These are phyloP conservation scores for Scaptomyza graminum DNA, from an alignment of 1,140 invertebrate genomes.

Conservation along the genomic window DNA sequence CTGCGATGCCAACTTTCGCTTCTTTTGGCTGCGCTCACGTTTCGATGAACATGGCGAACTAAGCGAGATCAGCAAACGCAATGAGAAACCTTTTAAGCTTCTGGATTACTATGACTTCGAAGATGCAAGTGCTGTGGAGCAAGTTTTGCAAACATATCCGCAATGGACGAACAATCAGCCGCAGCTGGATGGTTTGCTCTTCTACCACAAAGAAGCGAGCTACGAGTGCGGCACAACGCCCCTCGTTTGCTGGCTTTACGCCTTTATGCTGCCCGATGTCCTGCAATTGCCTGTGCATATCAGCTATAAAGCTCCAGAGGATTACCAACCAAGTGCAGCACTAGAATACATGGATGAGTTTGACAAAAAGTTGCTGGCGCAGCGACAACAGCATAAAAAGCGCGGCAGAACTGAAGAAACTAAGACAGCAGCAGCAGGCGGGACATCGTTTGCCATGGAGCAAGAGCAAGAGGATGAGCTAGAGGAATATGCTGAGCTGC, in stretches of 20 bases:
- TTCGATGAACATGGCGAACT: constrained; percentile 55
- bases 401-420: not conserved
- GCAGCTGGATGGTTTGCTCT: constrained; percentile 90
- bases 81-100: constrained; percentile 58
- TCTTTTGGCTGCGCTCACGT: constrained; percentile 74
- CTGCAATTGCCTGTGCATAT: constrained; percentile 85
- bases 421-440: not conserved
- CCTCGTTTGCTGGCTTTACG: constrained; percentile 94
- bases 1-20: constrained; percentile 87
- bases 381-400: constrained; percentile 17
- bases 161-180: constrained; percentile 77
- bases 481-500: constrained; percentile 50
- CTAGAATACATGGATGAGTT: constrained; percentile 85
- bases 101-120: constrained; percentile 66
- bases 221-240: constrained; percentile 92
- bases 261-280: constrained; percentile 93
- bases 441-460: constrained; percentile 18
- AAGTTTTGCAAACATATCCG: constrained; percentile 59
- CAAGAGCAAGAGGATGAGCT: constrained; percentile 45
- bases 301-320: constrained; percentile 83
- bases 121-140: constrained; percentile 44
- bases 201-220: constrained; percentile 91
- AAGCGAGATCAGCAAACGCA: constrained; percentile 29
- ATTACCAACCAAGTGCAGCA: constrained; percentile 84
- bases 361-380: constrained; percentile 66